Base-by-base conservation (phyloP, 1,140 invertebrate species). In the Ctenoplectra terminalis region DNA sequence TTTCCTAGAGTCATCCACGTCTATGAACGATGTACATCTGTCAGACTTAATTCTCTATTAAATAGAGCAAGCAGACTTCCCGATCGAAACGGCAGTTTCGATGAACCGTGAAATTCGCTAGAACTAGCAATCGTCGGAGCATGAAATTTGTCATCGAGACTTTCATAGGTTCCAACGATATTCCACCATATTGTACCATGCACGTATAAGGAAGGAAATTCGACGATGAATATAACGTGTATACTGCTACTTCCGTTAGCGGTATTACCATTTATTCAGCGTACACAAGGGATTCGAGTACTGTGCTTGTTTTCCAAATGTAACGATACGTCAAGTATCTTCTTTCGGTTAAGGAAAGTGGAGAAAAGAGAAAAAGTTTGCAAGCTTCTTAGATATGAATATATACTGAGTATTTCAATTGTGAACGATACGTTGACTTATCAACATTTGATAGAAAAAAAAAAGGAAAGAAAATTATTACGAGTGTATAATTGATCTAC, bases 41-140 rank as follows among this genome's bases (percentile, higher is more conserved):
- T 78, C 66, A 73, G 73, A 73, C 78, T 85, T 82, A 81, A 86
- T 85, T 85, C 83, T 71, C 67, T 82, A 86, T 86, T 67, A 85
- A 85, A 84, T 81, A 81, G 83, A 80, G 37, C 83, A 64, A 58
- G 74, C 56, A 71, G 56, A 69, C 60, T 85, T 69, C 20, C 31
- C 77, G 77, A 85, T 86, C 83, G 54, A 77, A 69, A 86, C 73
- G 78, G 43, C 70, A 69, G 61, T 74, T 82, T 83, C 76, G 87
- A 73, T 83, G 88, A 82, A 76, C 82, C 89, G 85, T 90, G 89
- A 90, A 90, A 90, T 90, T 90, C 76, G 73, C 70, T 76, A 85
- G 84, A 76, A 81, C 78, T 81, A 64, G 63, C 73, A 74, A 58
- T 77, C 86, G 70, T 79, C 82, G 81, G 74, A 76, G 78, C 86